Conservation (phyloP, 2,113 vertebrate genomes). For the Sorex araneus region DNA sequence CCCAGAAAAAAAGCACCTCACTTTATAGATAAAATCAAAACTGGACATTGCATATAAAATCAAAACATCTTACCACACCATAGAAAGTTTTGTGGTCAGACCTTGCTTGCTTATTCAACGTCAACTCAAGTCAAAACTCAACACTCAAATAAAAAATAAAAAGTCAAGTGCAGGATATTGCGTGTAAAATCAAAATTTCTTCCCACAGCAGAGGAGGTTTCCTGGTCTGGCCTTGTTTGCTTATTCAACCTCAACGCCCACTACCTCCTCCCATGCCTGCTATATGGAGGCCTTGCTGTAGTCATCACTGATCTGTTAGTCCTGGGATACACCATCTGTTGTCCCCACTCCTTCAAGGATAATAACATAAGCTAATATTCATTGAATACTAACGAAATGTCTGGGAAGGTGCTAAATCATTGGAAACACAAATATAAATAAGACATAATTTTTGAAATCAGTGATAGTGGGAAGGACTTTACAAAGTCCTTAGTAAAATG, state of each 20-base stretch:
- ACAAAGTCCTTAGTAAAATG: constrained; percentile 30
- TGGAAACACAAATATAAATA: constrained; percentile 55
- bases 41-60: too few species aligned
- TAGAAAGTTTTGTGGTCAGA: too few species aligned
- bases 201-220: neutral
- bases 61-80: too few species aligned
- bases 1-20: too few species aligned
- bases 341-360: constrained; percentile 9
- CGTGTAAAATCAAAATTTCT: constrained; percentile 30
- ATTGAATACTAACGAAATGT: constrained; percentile 43
- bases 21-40: too few species aligned
- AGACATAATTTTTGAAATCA: constrained; percentile 51
- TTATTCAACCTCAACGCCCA: constrained; percentile 45
- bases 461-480: neutral
- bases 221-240: neutral
- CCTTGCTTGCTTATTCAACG: too few species aligned
- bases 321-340: constrained; percentile 32
- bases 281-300: neutral
- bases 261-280: neutral
- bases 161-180: too few species aligned
- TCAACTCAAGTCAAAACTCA: too few species aligned
- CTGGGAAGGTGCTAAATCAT: neutral
- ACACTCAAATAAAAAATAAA: too few species aligned
- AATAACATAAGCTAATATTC: constrained; percentile 37
- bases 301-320: constrained; percentile 44